These are phyloP conservation scores for Bombus pyrosoma DNA, from an alignment of 1,140 invertebrate genomes.

Conservation along the genomic window DNA sequence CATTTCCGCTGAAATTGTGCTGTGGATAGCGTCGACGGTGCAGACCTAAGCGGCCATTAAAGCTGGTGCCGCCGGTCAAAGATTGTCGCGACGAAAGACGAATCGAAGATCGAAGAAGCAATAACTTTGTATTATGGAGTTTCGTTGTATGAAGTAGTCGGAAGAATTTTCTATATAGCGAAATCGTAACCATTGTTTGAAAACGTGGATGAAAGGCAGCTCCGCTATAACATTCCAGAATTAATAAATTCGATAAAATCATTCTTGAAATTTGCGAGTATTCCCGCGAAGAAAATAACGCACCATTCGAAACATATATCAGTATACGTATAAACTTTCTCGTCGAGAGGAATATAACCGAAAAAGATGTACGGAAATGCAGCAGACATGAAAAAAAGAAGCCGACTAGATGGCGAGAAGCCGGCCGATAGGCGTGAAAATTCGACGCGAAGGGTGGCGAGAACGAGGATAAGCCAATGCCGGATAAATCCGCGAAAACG, in stretches of 20 bases:
- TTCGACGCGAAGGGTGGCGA: conserved; percentile 32
- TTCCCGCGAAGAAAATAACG: no score
- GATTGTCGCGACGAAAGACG: background rate
- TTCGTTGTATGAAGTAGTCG: background rate
- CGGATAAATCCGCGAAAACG: conserved; percentile 17
- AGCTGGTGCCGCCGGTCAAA: background rate
- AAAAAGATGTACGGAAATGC: background rate
- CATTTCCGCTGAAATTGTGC: conserved; percentile 28
- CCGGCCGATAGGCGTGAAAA: conserved; percentile 23
- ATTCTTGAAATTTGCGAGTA: background rate
- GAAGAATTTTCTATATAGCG: background rate
- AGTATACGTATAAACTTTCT: background rate
- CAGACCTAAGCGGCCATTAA: conserved; percentile 20
- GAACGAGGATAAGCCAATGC: conserved; percentile 30
- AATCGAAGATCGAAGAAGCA: conserved; percentile 9
- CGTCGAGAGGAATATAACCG: no score
- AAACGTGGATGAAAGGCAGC: background rate
- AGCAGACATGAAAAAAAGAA: background rate
- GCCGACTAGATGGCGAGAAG: background rate
- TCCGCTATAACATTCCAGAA: background rate
- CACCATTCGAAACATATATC: background rate
- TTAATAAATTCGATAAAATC: conserved; percentile 13
- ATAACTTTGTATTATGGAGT: conserved; percentile 10
- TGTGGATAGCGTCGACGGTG: background rate
- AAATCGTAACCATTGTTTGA: background rate